A percentile compares a stretch with the other conserved stretches of the same genome.
phyloP scores from a whole-genome alignment of 2,113 vertebrate genomes.

The Gadus macrocephalus region DNA sequence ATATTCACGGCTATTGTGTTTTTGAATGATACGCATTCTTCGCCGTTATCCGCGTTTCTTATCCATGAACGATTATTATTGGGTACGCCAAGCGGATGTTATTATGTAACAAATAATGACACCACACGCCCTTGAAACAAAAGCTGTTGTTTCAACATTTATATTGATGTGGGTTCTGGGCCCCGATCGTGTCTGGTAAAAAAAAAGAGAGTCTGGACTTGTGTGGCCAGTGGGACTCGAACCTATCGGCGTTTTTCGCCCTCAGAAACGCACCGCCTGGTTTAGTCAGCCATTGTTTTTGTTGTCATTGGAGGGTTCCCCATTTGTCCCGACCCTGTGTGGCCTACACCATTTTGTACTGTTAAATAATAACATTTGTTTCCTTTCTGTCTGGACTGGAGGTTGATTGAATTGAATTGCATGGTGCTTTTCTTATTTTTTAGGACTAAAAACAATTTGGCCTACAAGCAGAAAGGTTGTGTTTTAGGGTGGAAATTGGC shows the following conservation, averaged over 20 bases:
- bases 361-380: too few relatives aligned
- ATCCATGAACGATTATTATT: neutral
- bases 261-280: conserved; percentile 20
- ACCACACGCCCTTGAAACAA: conserved; percentile 73
- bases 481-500: too few relatives aligned
- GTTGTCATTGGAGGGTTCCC: conserved; percentile 61
- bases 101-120: conserved; percentile 74
- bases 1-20: neutral
- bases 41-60: neutral
- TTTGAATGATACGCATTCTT: neutral
- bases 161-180: conserved; percentile 39
- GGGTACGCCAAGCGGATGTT: conserved; percentile 50
- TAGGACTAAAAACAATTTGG: too few relatives aligned
- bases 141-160: conserved; percentile 59
- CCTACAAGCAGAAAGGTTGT: too few relatives aligned
- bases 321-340: neutral
- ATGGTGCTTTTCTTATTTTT: too few relatives aligned
- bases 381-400: too few relatives aligned
- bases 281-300: conserved; percentile 68
- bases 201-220: neutral
- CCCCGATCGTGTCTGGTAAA: neutral
- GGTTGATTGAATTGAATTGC: too few relatives aligned
- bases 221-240: neutral
- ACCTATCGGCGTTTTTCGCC: conserved; percentile 18
- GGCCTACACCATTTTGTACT: too few relatives aligned